Conservation (phyloP, 2,113 vertebrate genomes). For the Phrynocephalus versicolor region DNA sequence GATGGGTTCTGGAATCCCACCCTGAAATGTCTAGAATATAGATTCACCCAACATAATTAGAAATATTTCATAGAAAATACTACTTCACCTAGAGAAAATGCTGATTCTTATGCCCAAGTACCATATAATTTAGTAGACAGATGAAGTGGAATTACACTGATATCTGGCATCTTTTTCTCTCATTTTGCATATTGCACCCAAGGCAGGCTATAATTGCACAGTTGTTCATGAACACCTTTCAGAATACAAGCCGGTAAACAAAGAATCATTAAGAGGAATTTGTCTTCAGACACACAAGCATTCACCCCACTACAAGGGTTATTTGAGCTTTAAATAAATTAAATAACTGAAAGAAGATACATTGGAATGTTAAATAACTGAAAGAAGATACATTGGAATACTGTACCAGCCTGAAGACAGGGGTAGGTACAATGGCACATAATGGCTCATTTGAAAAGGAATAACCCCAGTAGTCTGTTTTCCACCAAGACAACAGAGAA, state of each 20-base stretch:
- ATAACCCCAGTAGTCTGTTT: too few relatives aligned
- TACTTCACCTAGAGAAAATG: conserved; percentile 40
- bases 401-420: background rate
- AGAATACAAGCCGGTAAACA: conserved; percentile 4
- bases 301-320: background rate
- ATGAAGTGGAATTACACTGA: conserved; percentile 29
- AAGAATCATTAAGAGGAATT: conserved; percentile 16
- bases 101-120: conserved; percentile 24
- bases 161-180: conserved; percentile 22
- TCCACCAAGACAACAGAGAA: too few relatives aligned
- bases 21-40: background rate
- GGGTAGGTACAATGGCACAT: background rate
- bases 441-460: background rate
- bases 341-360: background rate
- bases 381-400: background rate
- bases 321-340: background rate
- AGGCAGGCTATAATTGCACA: background rate
- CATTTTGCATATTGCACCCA: conserved; percentile 26
- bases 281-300: background rate
- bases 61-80: conserved; percentile 3
- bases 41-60: background rate
- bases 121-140: conserved; percentile 55
- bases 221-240: background rate
- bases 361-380: background rate
- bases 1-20: background rate